Evolutionary conservation across 2,113 vertebrate species (phyloP).

Genomic region (Corythornis vintsioides): DNA sequence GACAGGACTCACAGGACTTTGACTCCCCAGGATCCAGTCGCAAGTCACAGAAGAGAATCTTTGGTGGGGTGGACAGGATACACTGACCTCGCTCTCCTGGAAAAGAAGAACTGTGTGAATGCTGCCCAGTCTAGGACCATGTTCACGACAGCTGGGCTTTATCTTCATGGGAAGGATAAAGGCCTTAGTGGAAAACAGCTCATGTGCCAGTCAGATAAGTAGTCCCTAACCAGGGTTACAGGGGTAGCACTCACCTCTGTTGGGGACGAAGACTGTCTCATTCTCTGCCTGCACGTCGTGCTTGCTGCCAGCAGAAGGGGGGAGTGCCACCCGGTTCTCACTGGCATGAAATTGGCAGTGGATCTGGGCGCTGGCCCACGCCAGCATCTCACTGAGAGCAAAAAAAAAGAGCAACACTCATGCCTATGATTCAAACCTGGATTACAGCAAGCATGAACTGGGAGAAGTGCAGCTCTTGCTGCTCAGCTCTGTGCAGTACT

Average conservation of each 20-base stretch:
- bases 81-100: conserved; percentile 96
- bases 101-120: background rate
- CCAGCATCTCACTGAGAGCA: conserved; percentile 90
- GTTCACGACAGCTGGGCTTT: background rate
- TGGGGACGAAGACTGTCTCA: conserved; percentile 95
- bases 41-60: conserved; percentile 98
- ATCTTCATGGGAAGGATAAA: background rate
- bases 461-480: background rate
- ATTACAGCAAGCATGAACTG: background rate
- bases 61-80: conserved; percentile 95
- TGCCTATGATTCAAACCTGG: background rate
- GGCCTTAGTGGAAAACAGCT: background rate
- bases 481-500: background rate
- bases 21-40: conserved; percentile 94
- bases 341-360: conserved; percentile 98
- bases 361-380: conserved; percentile 97
- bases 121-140: accelerated
- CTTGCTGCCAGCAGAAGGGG: conserved; percentile 86
- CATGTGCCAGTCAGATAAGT: background rate
- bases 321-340: conserved; percentile 88
- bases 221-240: accelerated
- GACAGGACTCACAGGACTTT: conserved; percentile 79
- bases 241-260: conserved; percentile 84
- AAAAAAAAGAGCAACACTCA: background rate
- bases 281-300: conserved; percentile 96